Conservation (phyloP, 1,140 invertebrate species). For the Zaprionus kolodkinae region DNA sequence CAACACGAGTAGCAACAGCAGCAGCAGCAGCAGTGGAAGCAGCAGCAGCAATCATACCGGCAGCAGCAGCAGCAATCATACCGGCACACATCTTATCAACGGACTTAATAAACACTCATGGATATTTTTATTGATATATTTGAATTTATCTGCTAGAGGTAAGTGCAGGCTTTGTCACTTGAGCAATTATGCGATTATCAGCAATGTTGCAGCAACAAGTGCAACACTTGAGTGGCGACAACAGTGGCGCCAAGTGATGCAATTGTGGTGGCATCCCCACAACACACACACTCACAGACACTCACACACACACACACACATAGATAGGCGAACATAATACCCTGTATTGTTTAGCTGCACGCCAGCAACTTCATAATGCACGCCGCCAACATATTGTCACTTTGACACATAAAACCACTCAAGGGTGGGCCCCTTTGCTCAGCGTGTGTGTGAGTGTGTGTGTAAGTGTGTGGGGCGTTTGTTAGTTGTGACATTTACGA, state of each 20-base stretch:
- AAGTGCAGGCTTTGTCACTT: conserved; percentile 46
- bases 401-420: conserved; percentile 80
- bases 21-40: conserved; percentile 23
- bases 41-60: conserved; percentile 25
- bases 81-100: conserved; percentile 65
- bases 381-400: conserved; percentile 76
- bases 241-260: conserved; percentile 22
- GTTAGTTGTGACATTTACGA: conserved; percentile 78
- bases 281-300: too few species aligned
- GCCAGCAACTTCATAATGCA: conserved; percentile 61
- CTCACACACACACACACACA: conserved; percentile 13
- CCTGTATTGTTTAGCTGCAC: conserved; percentile 50
- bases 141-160: conserved; percentile 84
- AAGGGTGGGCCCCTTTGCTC: conserved; percentile 36
- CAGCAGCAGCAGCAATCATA: conserved; percentile 42
- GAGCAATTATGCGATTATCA: conserved; percentile 34
- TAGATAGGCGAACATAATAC: conserved; percentile 14
- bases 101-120: conserved; percentile 84
- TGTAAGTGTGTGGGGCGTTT: conserved; percentile 30
- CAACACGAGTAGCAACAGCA: conserved; percentile 23
- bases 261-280: conserved; percentile 33
- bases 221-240: conserved; percentile 41
- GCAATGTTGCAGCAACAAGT: conserved; percentile 37
- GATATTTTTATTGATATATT: conserved; percentile 84
- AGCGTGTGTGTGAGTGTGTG: conserved; percentile 12